phyloP scores from a whole-genome alignment of 2,797 vertebrate species.

The Myripristis jacobus region DNA sequence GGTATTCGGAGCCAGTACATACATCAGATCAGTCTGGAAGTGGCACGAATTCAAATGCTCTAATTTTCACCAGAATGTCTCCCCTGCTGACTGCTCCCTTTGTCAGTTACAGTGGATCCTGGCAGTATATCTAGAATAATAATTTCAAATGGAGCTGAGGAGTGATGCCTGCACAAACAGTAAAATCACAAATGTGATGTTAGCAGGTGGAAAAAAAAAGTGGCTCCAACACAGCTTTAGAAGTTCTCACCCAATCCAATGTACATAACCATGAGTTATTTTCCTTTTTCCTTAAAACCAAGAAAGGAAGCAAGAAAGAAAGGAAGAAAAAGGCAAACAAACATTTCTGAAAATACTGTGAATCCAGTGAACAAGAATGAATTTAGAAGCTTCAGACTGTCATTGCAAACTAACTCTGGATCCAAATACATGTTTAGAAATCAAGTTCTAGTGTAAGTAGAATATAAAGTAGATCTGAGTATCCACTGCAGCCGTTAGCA shows the following conservation, averaged over 20 bases:
- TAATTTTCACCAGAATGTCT: constrained; percentile 35
- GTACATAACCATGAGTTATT: neutral
- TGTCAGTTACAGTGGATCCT: neutral
- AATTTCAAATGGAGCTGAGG: neutral
- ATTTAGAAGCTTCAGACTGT: neutral
- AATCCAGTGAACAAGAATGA: neutral
- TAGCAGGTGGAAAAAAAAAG: neutral
- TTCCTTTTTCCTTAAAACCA: neutral
- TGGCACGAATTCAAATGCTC: constrained; percentile 41
- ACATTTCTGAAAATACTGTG: too few species aligned
- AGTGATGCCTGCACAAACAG: neutral
- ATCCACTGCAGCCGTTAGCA: neutral
- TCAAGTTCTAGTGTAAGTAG: neutral
- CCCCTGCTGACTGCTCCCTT: constrained; percentile 19
- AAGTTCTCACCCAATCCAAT: neutral
- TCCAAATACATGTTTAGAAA: neutral
- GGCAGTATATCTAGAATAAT: constrained; percentile 30
- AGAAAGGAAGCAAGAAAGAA: constrained; percentile 34
- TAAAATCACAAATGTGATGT: neutral
- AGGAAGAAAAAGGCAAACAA: constrained; percentile 20
- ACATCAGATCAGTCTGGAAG: neutral
- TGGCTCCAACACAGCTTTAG: neutral
- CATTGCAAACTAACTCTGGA: neutral
- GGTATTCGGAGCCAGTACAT: constrained; percentile 27
- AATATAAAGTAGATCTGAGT: constrained; percentile 17